phyloP scores from a whole-genome alignment of 2,888 invertebrate genomes.

The Cantharis nigra region DNA sequence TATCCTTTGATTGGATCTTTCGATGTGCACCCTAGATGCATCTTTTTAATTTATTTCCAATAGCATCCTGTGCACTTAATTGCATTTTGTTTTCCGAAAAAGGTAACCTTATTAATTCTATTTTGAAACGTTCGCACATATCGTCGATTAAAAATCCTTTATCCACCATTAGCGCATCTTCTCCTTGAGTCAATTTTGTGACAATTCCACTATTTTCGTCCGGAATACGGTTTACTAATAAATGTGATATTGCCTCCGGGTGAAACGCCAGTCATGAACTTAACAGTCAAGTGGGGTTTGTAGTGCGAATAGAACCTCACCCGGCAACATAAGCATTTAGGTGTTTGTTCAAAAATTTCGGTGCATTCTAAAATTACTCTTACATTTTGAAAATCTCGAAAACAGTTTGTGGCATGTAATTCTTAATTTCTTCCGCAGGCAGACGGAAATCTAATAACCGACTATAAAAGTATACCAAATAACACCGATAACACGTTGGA shows the following conservation, averaged over 20 bases:
- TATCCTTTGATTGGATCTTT: too few species aligned
- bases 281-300: constrained; percentile 12
- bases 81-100: too few species aligned
- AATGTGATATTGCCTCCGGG: constrained; percentile 19
- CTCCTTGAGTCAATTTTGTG: too few species aligned
- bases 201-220: too few species aligned
- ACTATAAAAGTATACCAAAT: neutral
- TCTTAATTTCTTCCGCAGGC: neutral
- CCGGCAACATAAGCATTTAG: constrained; percentile 2
- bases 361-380: constrained; percentile 1
- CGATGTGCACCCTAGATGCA: too few species aligned
- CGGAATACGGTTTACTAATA: neutral
- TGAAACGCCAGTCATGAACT: constrained; percentile 18
- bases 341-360: neutral
- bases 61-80: too few species aligned
- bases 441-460: neutral
- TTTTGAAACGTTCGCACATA: too few species aligned
- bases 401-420: constrained; percentile 1
- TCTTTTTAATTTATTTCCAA: too few species aligned
- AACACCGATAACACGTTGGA: neutral
- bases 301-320: constrained; percentile 13
- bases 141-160: too few species aligned
- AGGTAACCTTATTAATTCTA: too few species aligned
- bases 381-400: neutral
- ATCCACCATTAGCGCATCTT: too few species aligned